Percentiles rank a stretch among this genome's conserved stretches.
These are phyloP conservation scores for Panagrolaimus sp. DNA, from an alignment of 1,140 invertebrate genomes.

Conservation along the genomic window DNA sequence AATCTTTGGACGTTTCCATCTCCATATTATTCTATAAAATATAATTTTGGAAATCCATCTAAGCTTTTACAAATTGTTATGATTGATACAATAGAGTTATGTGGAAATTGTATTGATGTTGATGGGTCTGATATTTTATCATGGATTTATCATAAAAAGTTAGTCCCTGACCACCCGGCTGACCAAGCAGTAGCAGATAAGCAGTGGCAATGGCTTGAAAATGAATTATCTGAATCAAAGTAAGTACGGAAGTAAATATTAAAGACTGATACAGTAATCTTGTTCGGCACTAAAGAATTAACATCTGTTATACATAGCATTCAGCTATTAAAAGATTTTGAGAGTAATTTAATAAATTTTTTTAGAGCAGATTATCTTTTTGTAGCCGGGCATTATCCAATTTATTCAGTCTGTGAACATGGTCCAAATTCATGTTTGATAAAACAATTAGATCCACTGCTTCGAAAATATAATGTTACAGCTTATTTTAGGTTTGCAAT, in stretches of 20 bases:
- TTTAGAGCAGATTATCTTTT: constrained; percentile 61
- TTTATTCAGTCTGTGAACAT: constrained; percentile 62
- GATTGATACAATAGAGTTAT: constrained; percentile 24
- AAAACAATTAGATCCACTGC: constrained; percentile 59
- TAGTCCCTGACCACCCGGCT: constrained; percentile 1
- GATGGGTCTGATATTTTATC: constrained; percentile 10
- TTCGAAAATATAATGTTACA: constrained; percentile 60
- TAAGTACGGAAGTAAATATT: constrained; percentile 23
- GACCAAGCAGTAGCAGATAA: constrained; percentile 42
- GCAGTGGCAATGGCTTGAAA: constrained; percentile 59
- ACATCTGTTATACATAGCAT: too few relatives aligned
- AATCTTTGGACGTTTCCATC: constrained; percentile 57
- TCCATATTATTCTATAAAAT: constrained; percentile 16
- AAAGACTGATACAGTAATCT: too few relatives aligned
- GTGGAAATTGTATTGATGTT: constrained; percentile 8
- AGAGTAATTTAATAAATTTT: not conserved
- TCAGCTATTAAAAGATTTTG: too few relatives aligned
- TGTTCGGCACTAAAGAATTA: too few relatives aligned
- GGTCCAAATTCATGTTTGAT: constrained; percentile 61
- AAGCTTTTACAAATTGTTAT: constrained; percentile 15
- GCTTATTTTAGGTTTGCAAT: too few relatives aligned
- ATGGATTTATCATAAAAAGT: not conserved
- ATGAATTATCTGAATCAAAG: constrained; percentile 42
- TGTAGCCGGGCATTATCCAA: constrained; percentile 62
- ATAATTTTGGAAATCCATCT: constrained; percentile 13